Base-by-base conservation (phyloP, 2,113 vertebrate genomes). In the Python bivittatus region DNA sequence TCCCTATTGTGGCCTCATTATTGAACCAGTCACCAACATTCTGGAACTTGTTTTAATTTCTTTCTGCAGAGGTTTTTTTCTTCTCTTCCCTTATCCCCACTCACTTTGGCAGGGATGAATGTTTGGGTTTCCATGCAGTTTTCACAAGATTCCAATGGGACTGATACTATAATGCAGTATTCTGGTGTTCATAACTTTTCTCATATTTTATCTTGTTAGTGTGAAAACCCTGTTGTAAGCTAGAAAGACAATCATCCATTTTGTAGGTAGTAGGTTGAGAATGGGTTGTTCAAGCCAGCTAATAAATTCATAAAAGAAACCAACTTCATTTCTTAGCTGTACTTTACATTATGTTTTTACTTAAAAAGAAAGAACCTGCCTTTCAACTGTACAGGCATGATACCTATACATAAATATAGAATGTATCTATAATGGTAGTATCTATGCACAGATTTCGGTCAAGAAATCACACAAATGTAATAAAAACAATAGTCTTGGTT, bases 11-110 rank as follows among this genome's bases (percentile, higher is more conserved):
- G 86, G 92, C 95, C 84, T 92, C 52, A 89, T 97, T 97, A 95
- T 96, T 79, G 93, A 97, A 95, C 22, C 90, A 91, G 83, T 96
- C 97, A 88, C 85, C 88, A 96, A 44, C 83, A 56, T 91, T 89
- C 86, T 94, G 92, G 53, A 95, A 56, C 90, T n/a, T 93, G 57
- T 95, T 87, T 29, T 52, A 53, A 64, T 27, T 90, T 90, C 17
- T 38, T 79, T 53, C 64, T 89, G 94, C 84, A 95, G 93, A 90
- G 90, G 90, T 94, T 94, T 94, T 94, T 94, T 95, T 89, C 88
- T 56, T 54, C 56, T 90, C 92, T 93, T 58, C 72, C 33, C 17
- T 38, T 79, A 79, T 15, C 68, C 68, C 68, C 33, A 38, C 2
- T 38, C 68, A 42, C 38, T 79, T 79, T 42, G 72, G 17, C 72